Percentiles rank a stretch among this genome's conserved stretches.
Conservation (phyloP, 2,888 invertebrate species). For the Antitype chi region DNA sequence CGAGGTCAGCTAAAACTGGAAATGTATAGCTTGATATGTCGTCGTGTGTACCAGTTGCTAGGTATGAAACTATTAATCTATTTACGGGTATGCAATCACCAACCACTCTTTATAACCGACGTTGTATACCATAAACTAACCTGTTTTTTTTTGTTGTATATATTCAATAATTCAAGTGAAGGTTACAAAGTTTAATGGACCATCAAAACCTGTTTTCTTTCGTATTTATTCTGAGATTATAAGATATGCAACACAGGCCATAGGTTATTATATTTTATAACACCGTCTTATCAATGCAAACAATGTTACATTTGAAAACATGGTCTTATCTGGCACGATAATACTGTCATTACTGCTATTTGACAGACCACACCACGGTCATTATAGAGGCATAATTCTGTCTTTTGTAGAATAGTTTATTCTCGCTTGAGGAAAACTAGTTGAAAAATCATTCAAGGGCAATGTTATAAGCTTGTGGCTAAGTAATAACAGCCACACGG, state of each 20-base stretch:
- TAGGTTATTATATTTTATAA: slow-evolving; percentile 39
- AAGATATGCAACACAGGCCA: slow-evolving; percentile 37
- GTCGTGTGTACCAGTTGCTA: neutral
- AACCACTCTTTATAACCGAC: neutral
- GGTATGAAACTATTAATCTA: neutral
- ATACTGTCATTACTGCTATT: slow-evolving; percentile 18
- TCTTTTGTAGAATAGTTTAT: neutral
- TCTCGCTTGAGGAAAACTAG: slow-evolving; percentile 15
- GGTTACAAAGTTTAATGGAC: slow-evolving; percentile 52
- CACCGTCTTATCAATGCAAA: slow-evolving; percentile 49
- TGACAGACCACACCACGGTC: slow-evolving; percentile 14
- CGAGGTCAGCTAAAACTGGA: no score
- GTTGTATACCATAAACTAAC: slow-evolving; percentile 9
- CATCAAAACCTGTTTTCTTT: slow-evolving; percentile 50
- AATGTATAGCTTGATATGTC: no score
- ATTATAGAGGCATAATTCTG: slow-evolving; percentile 23
- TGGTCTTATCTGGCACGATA: slow-evolving; percentile 46
- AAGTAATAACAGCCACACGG: no score
- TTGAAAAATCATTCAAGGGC: neutral
- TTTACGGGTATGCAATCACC: neutral
- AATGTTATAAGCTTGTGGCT: no score
- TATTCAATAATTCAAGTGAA: slow-evolving; percentile 46
- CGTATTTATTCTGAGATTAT: slow-evolving; percentile 37
- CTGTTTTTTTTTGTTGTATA: neutral
- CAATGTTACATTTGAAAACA: slow-evolving; percentile 51